Conservation (phyloP, 2,888 invertebrate genomes). For the Nomada ruficornis region DNA sequence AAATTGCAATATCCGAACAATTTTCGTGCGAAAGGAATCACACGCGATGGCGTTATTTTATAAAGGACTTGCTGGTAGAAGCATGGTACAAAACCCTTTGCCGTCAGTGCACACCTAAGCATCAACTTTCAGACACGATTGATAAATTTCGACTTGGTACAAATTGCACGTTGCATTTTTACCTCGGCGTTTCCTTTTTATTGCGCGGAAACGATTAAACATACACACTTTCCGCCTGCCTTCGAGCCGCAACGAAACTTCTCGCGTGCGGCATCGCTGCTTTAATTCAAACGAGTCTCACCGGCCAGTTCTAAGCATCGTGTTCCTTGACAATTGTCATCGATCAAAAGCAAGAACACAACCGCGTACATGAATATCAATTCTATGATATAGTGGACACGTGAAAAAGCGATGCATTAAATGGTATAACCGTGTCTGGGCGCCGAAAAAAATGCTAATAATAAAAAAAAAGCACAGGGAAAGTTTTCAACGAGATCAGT, state of each 20-base stretch:
- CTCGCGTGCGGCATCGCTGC: constrained; percentile 61
- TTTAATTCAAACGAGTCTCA: constrained; percentile 44
- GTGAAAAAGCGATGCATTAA: constrained; percentile 6
- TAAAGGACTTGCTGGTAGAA: neutral
- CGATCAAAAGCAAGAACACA: constrained; percentile 45
- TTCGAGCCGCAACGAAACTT: constrained; percentile 13
- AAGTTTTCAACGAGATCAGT: neutral
- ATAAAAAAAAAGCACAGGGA: neutral
- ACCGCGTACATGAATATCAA: constrained; percentile 43
- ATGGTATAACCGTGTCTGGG: neutral
- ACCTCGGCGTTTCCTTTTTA: neutral
- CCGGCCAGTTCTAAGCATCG: constrained; percentile 33
- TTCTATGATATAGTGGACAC: constrained; percentile 11
- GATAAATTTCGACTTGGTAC: constrained; percentile 29
- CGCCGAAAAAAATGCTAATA: neutral
- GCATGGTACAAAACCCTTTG: neutral
- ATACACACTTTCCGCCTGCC: neutral
- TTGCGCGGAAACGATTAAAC: constrained; percentile 35
- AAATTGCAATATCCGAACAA: neutral
- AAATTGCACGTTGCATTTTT: constrained; percentile 5
- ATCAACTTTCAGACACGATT: neutral
- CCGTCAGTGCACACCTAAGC: neutral
- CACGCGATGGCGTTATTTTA: neutral
- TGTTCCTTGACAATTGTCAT: constrained; percentile 60
- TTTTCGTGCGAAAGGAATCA: neutral